A percentile compares a stretch with the other conserved stretches of the same genome.
Conservation (phyloP, 2,888 invertebrate genomes). For the Apamea epomidion region DNA sequence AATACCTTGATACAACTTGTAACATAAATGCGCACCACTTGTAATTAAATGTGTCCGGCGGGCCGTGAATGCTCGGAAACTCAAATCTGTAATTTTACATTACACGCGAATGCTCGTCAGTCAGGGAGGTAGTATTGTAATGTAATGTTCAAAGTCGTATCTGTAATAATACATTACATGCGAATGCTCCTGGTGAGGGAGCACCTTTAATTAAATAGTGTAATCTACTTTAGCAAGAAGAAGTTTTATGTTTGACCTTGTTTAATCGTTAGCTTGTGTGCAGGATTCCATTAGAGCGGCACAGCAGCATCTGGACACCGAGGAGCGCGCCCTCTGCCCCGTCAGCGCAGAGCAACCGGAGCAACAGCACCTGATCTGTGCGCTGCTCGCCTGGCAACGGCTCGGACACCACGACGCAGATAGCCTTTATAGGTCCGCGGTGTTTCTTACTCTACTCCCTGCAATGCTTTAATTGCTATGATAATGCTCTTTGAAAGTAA, state of each 20-base stretch:
- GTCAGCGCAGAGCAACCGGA: conserved; percentile 71
- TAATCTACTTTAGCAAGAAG: not conserved
- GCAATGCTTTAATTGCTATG: conserved; percentile 18
- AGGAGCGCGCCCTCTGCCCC: conserved; percentile 64
- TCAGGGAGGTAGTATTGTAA: no score
- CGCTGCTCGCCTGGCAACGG: conserved; percentile 86
- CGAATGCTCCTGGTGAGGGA: no score
- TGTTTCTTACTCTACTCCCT: conserved; percentile 1
- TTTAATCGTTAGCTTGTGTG: conserved; percentile 8
- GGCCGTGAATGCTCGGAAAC: no score
- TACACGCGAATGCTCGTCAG: no score
- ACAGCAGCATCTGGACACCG: conserved; percentile 71
- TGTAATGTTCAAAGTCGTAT: no score
- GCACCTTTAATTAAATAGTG: not conserved
- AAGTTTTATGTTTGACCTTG: conserved; percentile 1
- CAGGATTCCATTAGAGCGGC: conserved; percentile 73
- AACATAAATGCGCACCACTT: no score
- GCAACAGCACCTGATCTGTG: conserved; percentile 81
- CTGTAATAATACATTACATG: no score
- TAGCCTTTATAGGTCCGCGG: conserved; percentile 80
- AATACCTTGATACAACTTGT: no score
- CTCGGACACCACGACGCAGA: conserved; percentile 80
- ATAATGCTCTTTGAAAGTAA: conserved; percentile 58
- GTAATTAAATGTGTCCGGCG: no score
- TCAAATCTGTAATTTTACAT: no score